Evolutionary conservation across 2,797 vertebrate genomes (phyloP), one percentile per base, ranked within the genome.

Genomic region (Lophius americanus): DNA sequence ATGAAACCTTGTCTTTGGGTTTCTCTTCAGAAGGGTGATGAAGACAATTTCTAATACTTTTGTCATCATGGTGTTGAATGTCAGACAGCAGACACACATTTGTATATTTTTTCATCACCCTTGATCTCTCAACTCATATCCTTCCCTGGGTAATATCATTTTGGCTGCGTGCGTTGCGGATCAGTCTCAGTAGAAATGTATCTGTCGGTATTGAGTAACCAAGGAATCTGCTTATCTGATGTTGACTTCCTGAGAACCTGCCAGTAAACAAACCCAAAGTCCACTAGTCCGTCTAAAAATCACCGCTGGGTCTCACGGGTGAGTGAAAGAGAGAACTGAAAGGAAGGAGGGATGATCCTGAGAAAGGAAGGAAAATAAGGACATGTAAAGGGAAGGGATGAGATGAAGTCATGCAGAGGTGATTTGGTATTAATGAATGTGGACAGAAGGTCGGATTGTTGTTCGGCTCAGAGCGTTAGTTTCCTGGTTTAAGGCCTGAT

Each of bases 161-260:
- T 67, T 43, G 64, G 60, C 60, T 39, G 10, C 76, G 77, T 77
- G 79, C 76, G 80, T 68, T 54, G 38, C 2, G 42, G 43, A 75
- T 60, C 62, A 38, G 54, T 84, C 76, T 89, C 49, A 58, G 71
- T 90, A 81, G 80, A 89, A 90, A 86, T 79, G 47, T 75, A 88
- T 89, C 89, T 88, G 66, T 74, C 82, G 36, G 65, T 85, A 76
- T 87, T 89, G 77, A 84, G 84, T 90, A 76, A 89, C 77, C 79
- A 78, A 88, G 82, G 84, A 88, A 91, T 88, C 78, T 38, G 60
- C 88, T 92, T 91, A 92, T 92, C 89, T 89, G 87, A 91, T 91
- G 82, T 76, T 68, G 73, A 84, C 86, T 92, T 93, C 88, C 92
- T 90, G 90, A 89, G 81, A 82, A 84, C 72, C 77, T 65, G 75